These are phyloP conservation scores for Euclidia mi DNA, from an alignment of 2,888 invertebrate species.

Conservation along the genomic window DNA sequence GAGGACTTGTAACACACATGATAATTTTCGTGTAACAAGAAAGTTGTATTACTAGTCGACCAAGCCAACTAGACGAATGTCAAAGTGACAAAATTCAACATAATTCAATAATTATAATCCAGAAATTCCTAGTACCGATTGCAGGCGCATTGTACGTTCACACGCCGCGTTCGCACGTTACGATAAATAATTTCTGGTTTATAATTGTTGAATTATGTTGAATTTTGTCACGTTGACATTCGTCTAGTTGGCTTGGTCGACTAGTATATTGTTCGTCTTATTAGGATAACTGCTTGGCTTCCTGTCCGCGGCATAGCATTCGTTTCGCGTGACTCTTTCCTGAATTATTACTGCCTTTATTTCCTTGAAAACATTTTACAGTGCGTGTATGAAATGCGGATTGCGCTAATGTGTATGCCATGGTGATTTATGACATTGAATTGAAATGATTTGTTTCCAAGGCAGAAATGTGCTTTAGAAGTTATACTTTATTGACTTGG, in stretches of 20 bases:
- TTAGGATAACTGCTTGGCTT: slow-evolving; percentile 60
- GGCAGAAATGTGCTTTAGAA: slow-evolving; percentile 14
- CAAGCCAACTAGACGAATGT: no score
- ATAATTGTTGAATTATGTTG: no score
- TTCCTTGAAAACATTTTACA: slow-evolving; percentile 55
- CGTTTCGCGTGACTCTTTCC: slow-evolving; percentile 62
- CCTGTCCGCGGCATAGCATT: slow-evolving; percentile 50
- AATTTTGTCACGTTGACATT: no score
- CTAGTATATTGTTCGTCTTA: slow-evolving; percentile 53
- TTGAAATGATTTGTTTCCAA: slow-evolving; percentile 20
- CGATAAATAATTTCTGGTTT: no score
- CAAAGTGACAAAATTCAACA: no score
- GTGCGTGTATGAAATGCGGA: slow-evolving; percentile 49
- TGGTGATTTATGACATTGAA: slow-evolving; percentile 37
- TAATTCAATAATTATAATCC: no score
- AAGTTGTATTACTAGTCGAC: slow-evolving; percentile 50
- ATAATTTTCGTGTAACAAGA: slow-evolving; percentile 31
- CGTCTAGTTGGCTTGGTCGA: no score
- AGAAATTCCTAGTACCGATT: no score
- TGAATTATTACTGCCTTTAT: slow-evolving; percentile 54
- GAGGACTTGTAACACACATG: neutral
- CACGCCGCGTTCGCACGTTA: no score
- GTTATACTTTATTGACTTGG: no score
- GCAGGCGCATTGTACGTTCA: no score
- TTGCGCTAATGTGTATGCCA: slow-evolving; percentile 44